Conservation (phyloP, 2,888 invertebrate species). For the Hydrotaea cyrtoneurina region DNA sequence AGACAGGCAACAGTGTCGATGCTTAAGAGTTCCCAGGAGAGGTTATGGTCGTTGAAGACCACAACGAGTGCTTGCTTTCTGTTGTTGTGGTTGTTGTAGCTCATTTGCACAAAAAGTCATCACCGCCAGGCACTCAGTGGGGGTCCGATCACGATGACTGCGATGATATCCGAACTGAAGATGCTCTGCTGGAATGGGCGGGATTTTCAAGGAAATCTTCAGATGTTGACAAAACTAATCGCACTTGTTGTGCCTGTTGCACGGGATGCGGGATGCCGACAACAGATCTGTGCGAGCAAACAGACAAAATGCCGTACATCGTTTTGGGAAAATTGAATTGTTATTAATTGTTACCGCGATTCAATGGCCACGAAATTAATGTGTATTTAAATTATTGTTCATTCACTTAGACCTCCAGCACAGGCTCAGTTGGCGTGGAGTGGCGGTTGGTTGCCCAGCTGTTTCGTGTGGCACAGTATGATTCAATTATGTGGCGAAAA, state of each 20-base stretch:
- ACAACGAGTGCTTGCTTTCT: neutral
- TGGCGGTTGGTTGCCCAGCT: too few species aligned
- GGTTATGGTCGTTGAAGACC: neutral
- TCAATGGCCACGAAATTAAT: neutral
- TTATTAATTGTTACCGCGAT: neutral
- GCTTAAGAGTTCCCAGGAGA: conserved; percentile 30
- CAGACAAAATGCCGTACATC: conserved; percentile 26
- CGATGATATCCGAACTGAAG: neutral
- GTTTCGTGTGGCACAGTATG: neutral
- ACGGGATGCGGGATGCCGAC: neutral
- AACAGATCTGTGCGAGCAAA: neutral
- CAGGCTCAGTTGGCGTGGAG: neutral
- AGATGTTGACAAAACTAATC: conserved; percentile 43
- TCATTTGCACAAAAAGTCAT: conserved; percentile 12
- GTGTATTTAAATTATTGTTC: conserved; percentile 7
- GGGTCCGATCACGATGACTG: neutral
- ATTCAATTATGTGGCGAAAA: neutral
- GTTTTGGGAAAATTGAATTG: conserved; percentile 19
- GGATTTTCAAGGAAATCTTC: conserved; percentile 51
- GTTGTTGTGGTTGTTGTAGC: neutral
- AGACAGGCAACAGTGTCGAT: neutral
- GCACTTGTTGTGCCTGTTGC: conserved; percentile 19
- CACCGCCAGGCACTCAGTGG: conserved; percentile 17
- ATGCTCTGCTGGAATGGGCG: neutral
- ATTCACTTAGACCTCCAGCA: neutral